These are phyloP conservation scores for Cerceris ruficornis DNA, from an alignment of 2,888 invertebrate genomes.

Conservation along the genomic window DNA sequence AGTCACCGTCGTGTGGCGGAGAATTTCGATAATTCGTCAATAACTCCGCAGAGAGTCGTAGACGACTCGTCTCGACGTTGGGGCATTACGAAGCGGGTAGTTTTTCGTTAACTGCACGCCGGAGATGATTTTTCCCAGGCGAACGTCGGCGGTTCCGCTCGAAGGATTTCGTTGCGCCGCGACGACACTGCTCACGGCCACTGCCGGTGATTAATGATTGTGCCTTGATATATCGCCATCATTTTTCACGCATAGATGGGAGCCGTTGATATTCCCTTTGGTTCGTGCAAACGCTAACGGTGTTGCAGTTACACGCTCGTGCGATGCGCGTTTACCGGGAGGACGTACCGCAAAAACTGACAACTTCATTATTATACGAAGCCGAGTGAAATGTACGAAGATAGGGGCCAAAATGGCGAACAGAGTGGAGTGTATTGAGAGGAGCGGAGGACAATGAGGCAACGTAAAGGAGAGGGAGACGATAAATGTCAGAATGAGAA, in stretches of 20 bases:
- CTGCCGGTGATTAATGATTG: conserved; percentile 74
- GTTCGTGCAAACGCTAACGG: conserved; percentile 31
- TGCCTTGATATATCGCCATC: conserved; percentile 74
- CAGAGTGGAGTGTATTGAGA: background rate
- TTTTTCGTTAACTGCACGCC: conserved; percentile 42
- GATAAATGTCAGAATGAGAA: background rate
- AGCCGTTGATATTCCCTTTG: conserved; percentile 71
- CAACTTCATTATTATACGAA: conserved; percentile 63
- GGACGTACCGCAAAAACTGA: conserved; percentile 50
- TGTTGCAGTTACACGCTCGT: conserved; percentile 4
- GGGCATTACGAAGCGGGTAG: conserved; percentile 32
- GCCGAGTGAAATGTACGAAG: conserved; percentile 1
- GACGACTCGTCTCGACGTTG: background rate
- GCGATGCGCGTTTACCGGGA: conserved; percentile 27
- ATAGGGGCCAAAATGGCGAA: background rate
- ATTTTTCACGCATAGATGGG: conserved; percentile 79
- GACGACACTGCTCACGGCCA: conserved; percentile 56
- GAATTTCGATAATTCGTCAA: too few relatives aligned
- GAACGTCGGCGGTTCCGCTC: conserved; percentile 61
- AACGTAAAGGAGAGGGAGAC: background rate
- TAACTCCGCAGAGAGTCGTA: conserved; percentile 26
- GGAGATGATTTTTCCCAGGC: conserved; percentile 67
- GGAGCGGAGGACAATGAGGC: background rate
- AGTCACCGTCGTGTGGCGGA: too few relatives aligned
- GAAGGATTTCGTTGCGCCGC: conserved; percentile 67